phyloP scores from a whole-genome alignment of 1,140 invertebrate genomes.

The Trachymyrmex septentrionalis region DNA sequence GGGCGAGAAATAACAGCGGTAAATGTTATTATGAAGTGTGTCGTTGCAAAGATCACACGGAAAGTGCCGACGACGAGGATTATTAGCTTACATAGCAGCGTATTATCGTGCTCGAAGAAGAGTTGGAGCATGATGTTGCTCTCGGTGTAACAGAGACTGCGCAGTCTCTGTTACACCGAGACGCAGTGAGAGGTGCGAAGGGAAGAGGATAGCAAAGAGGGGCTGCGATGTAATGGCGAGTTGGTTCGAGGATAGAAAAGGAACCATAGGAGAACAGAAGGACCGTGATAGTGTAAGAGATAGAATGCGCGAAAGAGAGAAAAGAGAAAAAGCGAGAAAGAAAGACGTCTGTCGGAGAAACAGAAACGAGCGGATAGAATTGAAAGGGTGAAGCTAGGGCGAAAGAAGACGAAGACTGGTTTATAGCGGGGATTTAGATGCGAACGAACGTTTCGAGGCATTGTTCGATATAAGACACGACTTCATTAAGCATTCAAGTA shows the following conservation, averaged over 20 bases:
- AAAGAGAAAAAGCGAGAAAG: not conserved
- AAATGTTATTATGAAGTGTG: conserved; percentile 67
- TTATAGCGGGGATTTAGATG: conserved; percentile 78
- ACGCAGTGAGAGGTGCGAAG: conserved; percentile 33
- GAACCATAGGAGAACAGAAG: conserved; percentile 53
- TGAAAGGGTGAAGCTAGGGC: conserved; percentile 67
- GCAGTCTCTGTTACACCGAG: no score
- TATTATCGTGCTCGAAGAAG: conserved; percentile 72
- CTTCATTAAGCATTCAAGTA: conserved; percentile 85
- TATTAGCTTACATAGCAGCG: conserved; percentile 67
- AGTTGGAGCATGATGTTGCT: conserved; percentile 54
- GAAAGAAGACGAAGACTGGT: conserved; percentile 59
- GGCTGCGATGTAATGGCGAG: conserved; percentile 61
- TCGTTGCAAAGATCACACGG: conserved; percentile 71
- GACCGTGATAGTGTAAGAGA: not conserved
- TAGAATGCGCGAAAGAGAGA: conserved; percentile 47
- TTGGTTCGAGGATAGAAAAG: conserved; percentile 39
- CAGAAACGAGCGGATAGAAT: conserved; percentile 53
- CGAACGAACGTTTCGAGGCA: conserved; percentile 80
- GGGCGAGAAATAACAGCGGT: conserved; percentile 73
- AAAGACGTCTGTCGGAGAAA: conserved; percentile 2
- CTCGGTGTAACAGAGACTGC: conserved; percentile 45
- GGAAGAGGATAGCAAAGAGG: conserved; percentile 52
- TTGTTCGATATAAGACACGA: conserved; percentile 85
- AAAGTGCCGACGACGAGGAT: conserved; percentile 71